Evolutionary conservation across 1,140 invertebrate genomes (phyloP).

Genomic region (Temnothorax nylanderi): DNA sequence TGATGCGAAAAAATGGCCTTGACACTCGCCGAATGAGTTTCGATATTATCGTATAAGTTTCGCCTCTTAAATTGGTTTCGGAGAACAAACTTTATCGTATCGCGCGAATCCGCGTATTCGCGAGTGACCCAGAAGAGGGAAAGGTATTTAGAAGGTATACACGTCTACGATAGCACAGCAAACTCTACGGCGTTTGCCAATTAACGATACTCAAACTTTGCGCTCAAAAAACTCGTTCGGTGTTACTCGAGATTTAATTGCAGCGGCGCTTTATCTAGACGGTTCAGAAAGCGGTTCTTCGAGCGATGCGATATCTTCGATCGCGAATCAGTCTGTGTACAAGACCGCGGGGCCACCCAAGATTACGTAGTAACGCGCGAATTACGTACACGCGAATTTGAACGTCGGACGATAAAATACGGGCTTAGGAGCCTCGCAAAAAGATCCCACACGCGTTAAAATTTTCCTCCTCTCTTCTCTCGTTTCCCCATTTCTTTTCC

Average conservation of each 20-base stretch:
- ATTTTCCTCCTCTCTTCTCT: slow-evolving; percentile 42
- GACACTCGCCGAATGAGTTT: slow-evolving; percentile 21
- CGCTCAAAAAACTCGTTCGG: slow-evolving; percentile 30
- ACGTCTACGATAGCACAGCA: slow-evolving; percentile 41
- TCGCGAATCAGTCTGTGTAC: slow-evolving; percentile 41
- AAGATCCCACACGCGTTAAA: slow-evolving; percentile 16
- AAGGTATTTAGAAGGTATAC: slow-evolving; percentile 48
- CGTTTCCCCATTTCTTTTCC: neutral
- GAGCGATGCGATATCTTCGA: slow-evolving; percentile 28
- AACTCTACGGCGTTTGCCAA: slow-evolving; percentile 46
- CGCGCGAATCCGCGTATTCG: slow-evolving; percentile 40
- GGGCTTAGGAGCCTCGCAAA: neutral
- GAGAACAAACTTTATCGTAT: slow-evolving; percentile 37
- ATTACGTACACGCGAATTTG: slow-evolving; percentile 52
- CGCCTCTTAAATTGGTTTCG: slow-evolving; percentile 48
- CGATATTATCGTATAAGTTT: slow-evolving; percentile 49
- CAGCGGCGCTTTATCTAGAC: slow-evolving; percentile 30
- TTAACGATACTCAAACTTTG: slow-evolving; percentile 58
- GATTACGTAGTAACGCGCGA: slow-evolving; percentile 50
- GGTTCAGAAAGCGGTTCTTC: slow-evolving; percentile 26
- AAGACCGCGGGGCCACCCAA: slow-evolving; percentile 10
- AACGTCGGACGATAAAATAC: slow-evolving; percentile 37
- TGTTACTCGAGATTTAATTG: slow-evolving; percentile 54
- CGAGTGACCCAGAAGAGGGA: slow-evolving; percentile 37
- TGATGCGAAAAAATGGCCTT: slow-evolving; percentile 14